Base-by-base conservation (phyloP, 2,888 invertebrate genomes). In the Phengaris arion region DNA sequence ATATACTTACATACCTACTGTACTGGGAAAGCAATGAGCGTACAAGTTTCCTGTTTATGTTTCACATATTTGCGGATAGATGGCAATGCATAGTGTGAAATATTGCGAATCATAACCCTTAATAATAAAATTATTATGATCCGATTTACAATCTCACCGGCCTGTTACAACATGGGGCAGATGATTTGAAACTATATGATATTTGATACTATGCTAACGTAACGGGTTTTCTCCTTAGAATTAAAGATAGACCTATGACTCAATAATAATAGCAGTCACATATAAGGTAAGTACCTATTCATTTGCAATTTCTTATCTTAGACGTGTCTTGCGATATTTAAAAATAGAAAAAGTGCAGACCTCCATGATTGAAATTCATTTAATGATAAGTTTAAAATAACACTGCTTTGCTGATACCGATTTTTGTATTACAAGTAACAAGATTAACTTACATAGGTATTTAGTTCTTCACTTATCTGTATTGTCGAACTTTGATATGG, bases 1-100 rank as follows among this genome's bases (percentile, higher is more conserved):
- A n/a, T 9, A 68, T 68, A 10, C 15, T n/a, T 15, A 15, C 8
- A 15, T 15, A 9, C n/a, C n/a, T n/a, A n/a, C 57, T 57, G 0
- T 59, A 57, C 15, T 22, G 15, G 2, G 8, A n/a, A 48, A 48
- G 48, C 48, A 48, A 48, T 48, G 6, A 48, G 48, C 48, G 8
- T 55, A 8, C 8, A 57, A 9, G 57, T 59, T 64, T 64, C 13
- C 12, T 64, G 52, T 52, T 52, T 12, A 9, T 64, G 64, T 9
- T 64, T 10, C 64, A 64, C 45, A 64, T 64, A 64, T 35, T 64
- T 64, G 64, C 64, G 35, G 35, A 45, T 45, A 70, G 70, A 70
- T 70, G 70, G 51, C 70, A 51, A 22, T 70, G 70, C 70, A 9
- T 9, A 48, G 0, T 15, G 10, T 48, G 45, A 51, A 70, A 48